Base-by-base conservation (phyloP, 2,888 invertebrate species). In the Chymomyza caudatula region DNA sequence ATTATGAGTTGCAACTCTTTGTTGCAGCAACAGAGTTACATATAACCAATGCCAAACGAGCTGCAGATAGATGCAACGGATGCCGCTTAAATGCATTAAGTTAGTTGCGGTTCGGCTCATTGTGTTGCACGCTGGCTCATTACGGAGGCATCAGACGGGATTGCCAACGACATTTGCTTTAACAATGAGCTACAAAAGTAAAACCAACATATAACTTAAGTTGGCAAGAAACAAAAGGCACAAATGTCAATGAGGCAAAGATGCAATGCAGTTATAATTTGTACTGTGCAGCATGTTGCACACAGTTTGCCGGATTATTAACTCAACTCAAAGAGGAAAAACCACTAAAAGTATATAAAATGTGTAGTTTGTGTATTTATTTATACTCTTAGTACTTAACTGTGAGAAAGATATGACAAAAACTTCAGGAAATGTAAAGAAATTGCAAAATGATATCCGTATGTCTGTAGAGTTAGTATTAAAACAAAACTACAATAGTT, bases 301-400 rank as follows among this genome's bases (percentile, higher is more conserved):
- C 70, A 72, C 76, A 77, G 77, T 75, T 75, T 77, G 73, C 71
- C 73, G 75, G 76, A 76, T 75, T 76, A 77, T 77, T 78, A 78
- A 71, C 65, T 64, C 29, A 65, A 71, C 78, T 65, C 67, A 78
- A 51, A 20, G 17, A 59, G 71, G 69, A 71, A 64, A 74, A 65
- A 58, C 63, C 43, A 66, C 64, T 71, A 60, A 59, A 73, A 75
- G 37, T 17, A 29, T 22, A 59, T 13, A 60, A 49, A 59, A 47
- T 29, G 23, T 37, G 29, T 37, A 25, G 25, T 5, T 25, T 5
- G 5, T 25, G 25, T 13, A 25, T 25, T 25, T 25, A 37, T 11
- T 37, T 37, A 37, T 37, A 11, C 29, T 11, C 29, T 11, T 11
- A 37, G 29, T 11, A 37, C 29, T 37, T 11, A 53, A 55, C 29